Evolutionary conservation across 2,113 vertebrate species (phyloP).

Genomic region (Atractosteus spatula): DNA sequence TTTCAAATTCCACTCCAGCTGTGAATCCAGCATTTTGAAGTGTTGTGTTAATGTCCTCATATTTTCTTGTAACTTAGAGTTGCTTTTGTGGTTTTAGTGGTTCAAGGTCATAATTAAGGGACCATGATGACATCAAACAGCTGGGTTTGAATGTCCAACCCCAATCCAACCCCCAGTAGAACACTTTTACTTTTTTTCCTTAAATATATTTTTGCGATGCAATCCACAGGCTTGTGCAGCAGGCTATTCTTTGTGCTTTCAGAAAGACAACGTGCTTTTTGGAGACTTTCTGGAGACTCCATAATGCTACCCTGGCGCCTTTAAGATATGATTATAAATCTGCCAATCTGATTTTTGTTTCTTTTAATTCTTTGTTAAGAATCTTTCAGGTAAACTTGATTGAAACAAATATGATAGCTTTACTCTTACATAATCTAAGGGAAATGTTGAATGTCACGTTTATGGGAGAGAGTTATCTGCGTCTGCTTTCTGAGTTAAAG

Average conservation of each 20-base stretch:
- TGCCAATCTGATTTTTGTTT: conserved; percentile 67
- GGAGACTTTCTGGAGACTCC: conserved; percentile 57
- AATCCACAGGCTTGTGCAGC: conserved; percentile 24
- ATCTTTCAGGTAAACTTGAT: conserved; percentile 4
- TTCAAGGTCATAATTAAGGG: conserved; percentile 24
- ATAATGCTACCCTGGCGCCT: conserved; percentile 70
- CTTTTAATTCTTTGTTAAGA: conserved; percentile 27
- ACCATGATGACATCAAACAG: conserved; percentile 43
- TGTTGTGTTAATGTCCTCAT: conserved; percentile 27
- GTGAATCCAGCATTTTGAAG: conserved; percentile 13
- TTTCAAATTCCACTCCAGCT: conserved; percentile 14
- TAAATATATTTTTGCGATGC: conserved; percentile 40
- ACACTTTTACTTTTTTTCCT: conserved; percentile 42
- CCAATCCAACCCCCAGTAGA: conserved; percentile 36
- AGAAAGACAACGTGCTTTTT: conserved; percentile 35
- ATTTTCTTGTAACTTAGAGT: conserved; percentile 34
- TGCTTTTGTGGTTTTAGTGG: background rate
- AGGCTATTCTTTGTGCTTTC: conserved; percentile 18
- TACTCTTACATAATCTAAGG: conserved; percentile 61
- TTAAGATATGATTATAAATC: conserved; percentile 67
- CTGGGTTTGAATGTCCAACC: conserved; percentile 30
- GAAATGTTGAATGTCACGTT: conserved; percentile 32
- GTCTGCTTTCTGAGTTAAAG: conserved; percentile 32
- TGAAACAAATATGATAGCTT: conserved; percentile 13
- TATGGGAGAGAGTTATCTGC: conserved; percentile 50